phyloP scores from a whole-genome alignment of 30 jellyfish, hydroid and myxozoan species.

The Aurelia aurita complex sp. Pacific region DNA sequence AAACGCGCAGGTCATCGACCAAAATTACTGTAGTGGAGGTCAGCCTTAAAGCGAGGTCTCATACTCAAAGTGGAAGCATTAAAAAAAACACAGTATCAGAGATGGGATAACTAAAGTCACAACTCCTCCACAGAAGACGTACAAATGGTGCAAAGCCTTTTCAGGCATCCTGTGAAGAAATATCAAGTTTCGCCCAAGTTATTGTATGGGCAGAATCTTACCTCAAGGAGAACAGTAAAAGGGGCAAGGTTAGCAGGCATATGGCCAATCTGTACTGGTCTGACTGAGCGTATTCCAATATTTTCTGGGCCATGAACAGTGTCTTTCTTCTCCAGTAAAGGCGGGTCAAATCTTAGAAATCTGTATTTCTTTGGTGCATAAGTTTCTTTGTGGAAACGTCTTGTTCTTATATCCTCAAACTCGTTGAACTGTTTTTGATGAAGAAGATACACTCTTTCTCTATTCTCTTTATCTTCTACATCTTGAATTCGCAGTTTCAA shows the following conservation, averaged over 20 bases:
- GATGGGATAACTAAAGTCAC: no score
- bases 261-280: constrained; percentile 38
- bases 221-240: constrained; percentile 47
- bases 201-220: neutral
- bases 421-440: constrained; percentile 5
- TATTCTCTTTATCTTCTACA: neutral
- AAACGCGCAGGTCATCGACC: no score
- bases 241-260: constrained; percentile 56
- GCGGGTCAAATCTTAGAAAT: neutral
- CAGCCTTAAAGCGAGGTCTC: no score
- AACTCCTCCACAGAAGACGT: no score
- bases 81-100: no score
- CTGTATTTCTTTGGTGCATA: no score
- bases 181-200: no score
- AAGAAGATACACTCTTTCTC: neutral
- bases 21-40: no score
- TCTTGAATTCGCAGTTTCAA: constrained; percentile 5
- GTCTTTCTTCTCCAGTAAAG: constrained; percentile 5
- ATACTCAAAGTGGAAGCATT: no score
- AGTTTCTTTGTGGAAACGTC: neutral
- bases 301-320: constrained; percentile 45
- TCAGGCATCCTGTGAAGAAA: no score
- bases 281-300: constrained; percentile 40
- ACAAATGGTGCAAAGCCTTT: no score
- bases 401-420: neutral